Evolutionary conservation across 35 echinoderm and acorn worm genomes (phyloP).

Genomic region (Ophiothrix spiculata): DNA sequence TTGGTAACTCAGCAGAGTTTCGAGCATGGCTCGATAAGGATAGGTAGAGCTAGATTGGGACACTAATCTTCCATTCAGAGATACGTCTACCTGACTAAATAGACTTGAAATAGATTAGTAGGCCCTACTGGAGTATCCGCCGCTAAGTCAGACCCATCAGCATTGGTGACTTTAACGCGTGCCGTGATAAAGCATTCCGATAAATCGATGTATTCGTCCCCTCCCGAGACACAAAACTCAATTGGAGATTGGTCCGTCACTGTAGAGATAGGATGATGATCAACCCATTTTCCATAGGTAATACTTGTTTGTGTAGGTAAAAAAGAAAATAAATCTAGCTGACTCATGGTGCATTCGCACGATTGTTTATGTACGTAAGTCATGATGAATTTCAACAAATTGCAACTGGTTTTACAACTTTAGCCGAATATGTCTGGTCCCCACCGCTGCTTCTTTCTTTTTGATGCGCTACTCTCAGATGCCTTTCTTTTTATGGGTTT

Average conservation of each 20-base stretch:
- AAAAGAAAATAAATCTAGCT: background rate
- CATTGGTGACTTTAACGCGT: background rate
- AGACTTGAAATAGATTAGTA: background rate
- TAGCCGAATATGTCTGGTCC: background rate
- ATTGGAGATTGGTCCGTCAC: background rate
- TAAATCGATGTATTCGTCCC: background rate
- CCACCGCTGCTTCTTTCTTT: background rate
- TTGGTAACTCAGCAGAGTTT: constrained; percentile 54
- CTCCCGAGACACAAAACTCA: background rate
- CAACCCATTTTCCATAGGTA: background rate
- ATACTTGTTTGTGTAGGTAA: background rate
- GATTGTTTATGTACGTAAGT: background rate
- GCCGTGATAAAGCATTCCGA: background rate
- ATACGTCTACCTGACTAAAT: background rate
- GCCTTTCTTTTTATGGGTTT: background rate
- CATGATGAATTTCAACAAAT: constrained; percentile 28
- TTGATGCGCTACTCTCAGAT: background rate
- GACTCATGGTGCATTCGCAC: background rate
- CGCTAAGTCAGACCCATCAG: background rate
- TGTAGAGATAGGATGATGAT: background rate
- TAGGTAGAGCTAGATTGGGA: background rate
- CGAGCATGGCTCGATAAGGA: constrained; percentile 9
- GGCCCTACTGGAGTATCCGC: background rate
- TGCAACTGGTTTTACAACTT: background rate
- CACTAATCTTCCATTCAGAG: background rate